Base-by-base conservation (phyloP, 1,140 invertebrate species). In the Nebria ingens region DNA sequence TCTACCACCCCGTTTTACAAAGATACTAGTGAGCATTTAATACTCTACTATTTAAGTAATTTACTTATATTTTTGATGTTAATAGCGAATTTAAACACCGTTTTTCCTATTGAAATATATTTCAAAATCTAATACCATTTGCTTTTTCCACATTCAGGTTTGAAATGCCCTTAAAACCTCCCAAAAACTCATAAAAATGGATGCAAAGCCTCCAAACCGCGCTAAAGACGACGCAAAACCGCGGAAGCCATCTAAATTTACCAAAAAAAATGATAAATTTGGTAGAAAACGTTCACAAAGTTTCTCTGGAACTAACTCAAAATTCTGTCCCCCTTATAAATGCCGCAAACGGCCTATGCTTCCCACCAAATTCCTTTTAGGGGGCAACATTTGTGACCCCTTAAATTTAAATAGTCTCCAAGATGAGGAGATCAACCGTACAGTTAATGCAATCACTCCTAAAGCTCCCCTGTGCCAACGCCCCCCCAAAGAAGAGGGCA, bases 321-420 rank as follows among this genome's bases (percentile, higher is more conserved):
- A 45, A 4, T 45, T 45, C 17, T 61, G 65, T 51, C 65, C 64
- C 9, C 50, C 61, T 17, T 67, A 70, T 21, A 77, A 73, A 62
- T 73, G 73, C 50, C 76, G 85, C 38, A 83, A 83, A 59, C 85
- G 85, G 58, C 79, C 78, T 56, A 85, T 91, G 58, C 82, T 90
- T 23, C 91, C 93, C 0, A 93, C 91, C 1, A 95, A 95, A 71
- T 97, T 97, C 75, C 74, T 97, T 3, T 76, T 97, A 1, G 94
- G 94, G 51, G 94, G 94, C 17, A 97, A 93, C 68, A 96, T 96
- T 61, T 86, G 84, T 59, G 94, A 98, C 76, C 94, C 94, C 0
- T 71, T 98, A 11, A 97, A 98, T 76, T 74, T 98, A 52, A 93
- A 92, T 63, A 92, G 92, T 68, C 76, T 97, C 63, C 87, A 90